A percentile compares a stretch with the other conserved stretches of the same genome.
These are phyloP conservation scores for Chloebia gouldiae DNA, from an alignment of 2,113 vertebrate species.

Conservation along the genomic window DNA sequence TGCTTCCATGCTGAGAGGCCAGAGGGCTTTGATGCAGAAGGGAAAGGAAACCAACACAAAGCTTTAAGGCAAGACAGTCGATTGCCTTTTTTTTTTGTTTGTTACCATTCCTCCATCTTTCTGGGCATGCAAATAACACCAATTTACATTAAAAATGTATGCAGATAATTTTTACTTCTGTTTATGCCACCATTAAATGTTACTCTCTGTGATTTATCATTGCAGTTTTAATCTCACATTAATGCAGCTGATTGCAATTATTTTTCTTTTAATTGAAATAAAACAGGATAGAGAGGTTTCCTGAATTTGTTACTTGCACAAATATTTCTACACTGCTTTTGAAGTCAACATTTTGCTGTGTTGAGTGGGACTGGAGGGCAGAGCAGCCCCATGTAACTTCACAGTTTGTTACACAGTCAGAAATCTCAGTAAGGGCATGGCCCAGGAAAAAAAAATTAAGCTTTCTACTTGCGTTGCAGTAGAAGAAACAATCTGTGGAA, in stretches of 20 bases:
- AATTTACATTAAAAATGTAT: constrained; percentile 19
- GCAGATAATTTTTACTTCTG: not conserved
- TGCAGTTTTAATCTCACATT: not conserved
- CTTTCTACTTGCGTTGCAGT: not conserved
- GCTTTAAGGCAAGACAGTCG: not conserved
- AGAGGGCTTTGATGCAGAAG: constrained; percentile 14
- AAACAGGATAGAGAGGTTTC: not conserved
- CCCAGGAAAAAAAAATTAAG: not conserved
- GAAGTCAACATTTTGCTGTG: not conserved
- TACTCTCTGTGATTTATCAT: not conserved
- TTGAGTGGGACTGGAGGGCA: not conserved
- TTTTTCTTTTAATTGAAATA: constrained; percentile 36
- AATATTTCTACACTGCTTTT: not conserved
- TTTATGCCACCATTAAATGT: not conserved
- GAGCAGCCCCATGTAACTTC: not conserved
- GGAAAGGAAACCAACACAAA: not conserved
- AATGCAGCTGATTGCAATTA: not conserved
- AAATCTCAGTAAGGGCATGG: not conserved
- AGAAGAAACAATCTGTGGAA: not conserved
- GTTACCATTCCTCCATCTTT: not conserved
- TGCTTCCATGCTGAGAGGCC: constrained; percentile 34
- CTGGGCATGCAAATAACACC: not conserved
- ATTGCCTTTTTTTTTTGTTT: constrained; percentile 9
- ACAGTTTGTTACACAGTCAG: not conserved
- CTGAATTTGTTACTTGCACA: not conserved